phyloP scores from a whole-genome alignment of 2,888 invertebrate species.

The Erebia palarica region DNA sequence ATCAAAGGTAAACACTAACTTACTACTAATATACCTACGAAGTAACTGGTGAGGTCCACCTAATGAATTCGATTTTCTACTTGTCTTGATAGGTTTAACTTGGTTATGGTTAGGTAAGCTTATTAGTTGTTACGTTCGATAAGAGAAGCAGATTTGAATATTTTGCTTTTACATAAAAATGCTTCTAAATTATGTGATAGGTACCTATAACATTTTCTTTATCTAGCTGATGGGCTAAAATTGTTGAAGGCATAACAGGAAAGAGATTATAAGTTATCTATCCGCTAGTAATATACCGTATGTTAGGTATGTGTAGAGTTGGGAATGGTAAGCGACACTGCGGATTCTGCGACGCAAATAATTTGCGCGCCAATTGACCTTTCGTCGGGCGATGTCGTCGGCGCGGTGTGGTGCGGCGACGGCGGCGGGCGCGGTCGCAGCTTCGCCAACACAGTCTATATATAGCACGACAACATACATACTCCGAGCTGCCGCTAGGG shows the following conservation, averaged over 20 bases:
- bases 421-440: slow-evolving; percentile 64
- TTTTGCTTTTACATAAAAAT: slow-evolving; percentile 3
- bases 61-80: background rate
- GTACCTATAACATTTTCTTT: no score
- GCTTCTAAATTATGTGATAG: no score
- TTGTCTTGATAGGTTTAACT: slow-evolving; percentile 5
- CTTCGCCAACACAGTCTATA: slow-evolving; percentile 77
- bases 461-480: slow-evolving; percentile 77
- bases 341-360: slow-evolving; percentile 81
- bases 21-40: no score
- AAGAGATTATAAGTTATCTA: slow-evolving; percentile 40
- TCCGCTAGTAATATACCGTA: slow-evolving; percentile 45
- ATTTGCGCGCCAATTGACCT: slow-evolving; percentile 83
- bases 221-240: background rate
- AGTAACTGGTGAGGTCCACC: background rate
- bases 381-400: slow-evolving; percentile 75
- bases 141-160: background rate
- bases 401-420: slow-evolving; percentile 54
- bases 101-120: background rate
- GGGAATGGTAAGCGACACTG: slow-evolving; percentile 64
- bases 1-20: no score
- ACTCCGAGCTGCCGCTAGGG: slow-evolving; percentile 74
- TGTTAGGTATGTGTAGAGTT: slow-evolving; percentile 32
- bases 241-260: slow-evolving; percentile 34
- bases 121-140: slow-evolving; percentile 3